A percentile compares a stretch with the other conserved stretches of the same genome.
Evolutionary conservation across 2,113 vertebrate species (phyloP).

Genomic region (Blennius ocellaris): DNA sequence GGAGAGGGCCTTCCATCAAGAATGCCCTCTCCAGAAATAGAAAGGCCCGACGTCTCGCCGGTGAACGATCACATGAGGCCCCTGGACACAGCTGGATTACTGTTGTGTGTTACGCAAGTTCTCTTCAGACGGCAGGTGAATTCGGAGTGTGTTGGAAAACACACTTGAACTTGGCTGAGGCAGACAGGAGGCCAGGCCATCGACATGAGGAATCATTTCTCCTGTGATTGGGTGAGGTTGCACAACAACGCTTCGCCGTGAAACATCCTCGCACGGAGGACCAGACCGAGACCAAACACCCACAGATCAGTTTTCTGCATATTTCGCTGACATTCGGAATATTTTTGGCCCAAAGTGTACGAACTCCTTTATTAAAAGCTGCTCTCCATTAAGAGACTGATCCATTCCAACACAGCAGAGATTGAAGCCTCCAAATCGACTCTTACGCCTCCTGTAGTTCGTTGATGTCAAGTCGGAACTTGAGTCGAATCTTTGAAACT

Average conservation of each 20-base stretch:
- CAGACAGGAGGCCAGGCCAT: not conserved
- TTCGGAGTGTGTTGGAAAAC: slow-evolving; percentile 37
- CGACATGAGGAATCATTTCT: not conserved
- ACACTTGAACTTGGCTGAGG: slow-evolving; percentile 42
- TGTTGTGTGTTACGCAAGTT: slow-evolving; percentile 52
- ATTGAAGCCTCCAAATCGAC: too few relatives aligned
- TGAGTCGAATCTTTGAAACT: too few relatives aligned
- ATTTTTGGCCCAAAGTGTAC: too few relatives aligned
- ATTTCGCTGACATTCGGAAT: too few relatives aligned
- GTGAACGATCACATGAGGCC: slow-evolving; percentile 57
- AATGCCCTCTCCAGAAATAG: slow-evolving; percentile 70
- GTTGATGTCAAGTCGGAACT: too few relatives aligned
- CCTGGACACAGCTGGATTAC: slow-evolving; percentile 48
- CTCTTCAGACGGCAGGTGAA: slow-evolving; percentile 19
- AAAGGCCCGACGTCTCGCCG: slow-evolving; percentile 60
- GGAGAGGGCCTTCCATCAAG: slow-evolving; percentile 53
- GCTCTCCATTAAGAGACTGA: too few relatives aligned
- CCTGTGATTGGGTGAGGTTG: not conserved
- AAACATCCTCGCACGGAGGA: not conserved
- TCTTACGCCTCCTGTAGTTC: too few relatives aligned
- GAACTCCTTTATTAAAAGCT: too few relatives aligned
- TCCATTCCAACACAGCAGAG: too few relatives aligned
- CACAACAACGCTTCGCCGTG: not conserved
- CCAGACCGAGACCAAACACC: too few relatives aligned
- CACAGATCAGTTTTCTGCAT: too few relatives aligned